Conservation (phyloP, 2,888 invertebrate genomes). For the Boloria selene region DNA sequence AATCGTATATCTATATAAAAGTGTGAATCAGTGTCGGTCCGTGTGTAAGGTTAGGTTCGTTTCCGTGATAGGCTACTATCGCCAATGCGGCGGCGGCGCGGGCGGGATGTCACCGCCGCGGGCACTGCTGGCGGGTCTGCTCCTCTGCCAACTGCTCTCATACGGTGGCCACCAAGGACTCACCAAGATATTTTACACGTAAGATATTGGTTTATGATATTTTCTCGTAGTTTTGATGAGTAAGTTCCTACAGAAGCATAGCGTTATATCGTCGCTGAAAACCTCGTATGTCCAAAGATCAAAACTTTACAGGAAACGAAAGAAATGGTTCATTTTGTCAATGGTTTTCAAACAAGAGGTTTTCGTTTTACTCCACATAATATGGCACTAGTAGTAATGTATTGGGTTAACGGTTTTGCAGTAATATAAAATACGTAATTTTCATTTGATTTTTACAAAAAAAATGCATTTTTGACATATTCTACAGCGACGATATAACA, state of each 20-base stretch:
- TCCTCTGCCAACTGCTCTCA: slow-evolving; percentile 75
- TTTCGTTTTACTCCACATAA: too few relatives aligned
- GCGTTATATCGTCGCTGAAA: too few relatives aligned
- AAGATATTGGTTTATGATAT: slow-evolving; percentile 47
- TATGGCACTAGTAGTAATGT: too few relatives aligned
- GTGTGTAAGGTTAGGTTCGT: slow-evolving; percentile 40
- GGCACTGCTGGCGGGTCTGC: slow-evolving; percentile 76
- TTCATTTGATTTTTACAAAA: too few relatives aligned
- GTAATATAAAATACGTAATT: too few relatives aligned
- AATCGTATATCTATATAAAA: slow-evolving; percentile 12
- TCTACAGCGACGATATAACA: too few relatives aligned
- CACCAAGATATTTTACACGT: slow-evolving; percentile 80
- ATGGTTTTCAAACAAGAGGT: too few relatives aligned
- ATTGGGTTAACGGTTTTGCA: too few relatives aligned
- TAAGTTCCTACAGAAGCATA: neutral
- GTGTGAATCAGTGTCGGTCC: slow-evolving; percentile 25
- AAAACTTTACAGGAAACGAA: too few relatives aligned
- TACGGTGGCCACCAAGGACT: slow-evolving; percentile 81
- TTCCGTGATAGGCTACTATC: slow-evolving; percentile 68
- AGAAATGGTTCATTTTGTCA: too few relatives aligned
- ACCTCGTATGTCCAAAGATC: too few relatives aligned
- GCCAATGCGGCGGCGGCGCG: slow-evolving; percentile 77
- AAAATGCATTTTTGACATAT: too few relatives aligned
- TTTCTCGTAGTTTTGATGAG: neutral
- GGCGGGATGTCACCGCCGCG: slow-evolving; percentile 79